phyloP scores from a whole-genome alignment of 2,888 invertebrate genomes.

The Ypsolopha sequella region DNA sequence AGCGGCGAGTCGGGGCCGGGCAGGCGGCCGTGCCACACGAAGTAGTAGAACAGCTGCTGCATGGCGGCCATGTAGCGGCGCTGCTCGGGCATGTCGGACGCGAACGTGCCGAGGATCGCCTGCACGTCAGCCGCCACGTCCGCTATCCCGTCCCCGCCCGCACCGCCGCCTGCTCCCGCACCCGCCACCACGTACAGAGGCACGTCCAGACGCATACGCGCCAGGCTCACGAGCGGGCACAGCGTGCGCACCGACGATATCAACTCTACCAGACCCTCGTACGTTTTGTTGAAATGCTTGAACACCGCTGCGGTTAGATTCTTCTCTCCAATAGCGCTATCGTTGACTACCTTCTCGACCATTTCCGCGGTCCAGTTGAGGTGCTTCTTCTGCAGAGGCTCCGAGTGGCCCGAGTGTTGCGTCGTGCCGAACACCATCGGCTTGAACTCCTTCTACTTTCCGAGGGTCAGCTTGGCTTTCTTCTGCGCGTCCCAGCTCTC shows the following conservation, averaged over 20 bases:
- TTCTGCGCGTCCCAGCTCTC: conserved; percentile 71
- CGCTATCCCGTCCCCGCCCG: conserved; percentile 51
- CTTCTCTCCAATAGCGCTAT: conserved; percentile 73
- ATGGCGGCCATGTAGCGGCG: conserved; percentile 82
- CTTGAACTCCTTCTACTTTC: conserved; percentile 53
- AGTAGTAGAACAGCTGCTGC: conserved; percentile 86
- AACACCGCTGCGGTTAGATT: conserved; percentile 74
- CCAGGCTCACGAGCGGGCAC: conserved; percentile 81
- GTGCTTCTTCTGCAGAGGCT: conserved; percentile 71
- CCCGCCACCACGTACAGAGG: conserved; percentile 83
- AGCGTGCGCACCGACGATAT: conserved; percentile 84
- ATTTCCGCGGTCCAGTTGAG: conserved; percentile 76
- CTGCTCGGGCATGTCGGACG: conserved; percentile 79
- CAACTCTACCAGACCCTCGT: conserved; percentile 78
- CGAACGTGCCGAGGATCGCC: conserved; percentile 83
- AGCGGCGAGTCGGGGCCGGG: conserved; percentile 73
- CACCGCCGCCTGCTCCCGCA: conserved; percentile 62
- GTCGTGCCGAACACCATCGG: conserved; percentile 79
- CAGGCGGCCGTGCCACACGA: conserved; percentile 81
- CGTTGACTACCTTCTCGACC: conserved; percentile 73
- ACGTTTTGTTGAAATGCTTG: conserved; percentile 76
- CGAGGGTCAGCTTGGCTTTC: conserved; percentile 36
- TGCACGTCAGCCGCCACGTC: conserved; percentile 76
- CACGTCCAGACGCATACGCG: conserved; percentile 72
- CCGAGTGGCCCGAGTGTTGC: conserved; percentile 78